Evolutionary conservation across 2,113 vertebrate species (phyloP).

Genomic region (Toxostoma redivivum): DNA sequence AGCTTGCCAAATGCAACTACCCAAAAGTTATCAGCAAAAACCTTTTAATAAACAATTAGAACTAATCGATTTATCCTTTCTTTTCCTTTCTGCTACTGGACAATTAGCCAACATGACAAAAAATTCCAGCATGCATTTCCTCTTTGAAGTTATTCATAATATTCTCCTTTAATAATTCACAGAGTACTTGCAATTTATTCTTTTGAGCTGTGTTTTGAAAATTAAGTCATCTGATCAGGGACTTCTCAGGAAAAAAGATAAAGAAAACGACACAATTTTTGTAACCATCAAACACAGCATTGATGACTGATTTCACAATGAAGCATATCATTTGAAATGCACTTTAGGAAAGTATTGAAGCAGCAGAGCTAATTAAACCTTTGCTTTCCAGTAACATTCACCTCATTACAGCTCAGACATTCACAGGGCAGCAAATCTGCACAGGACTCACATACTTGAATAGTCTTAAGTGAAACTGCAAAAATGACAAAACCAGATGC

Average conservation of each 20-base stretch:
- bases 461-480: neutral
- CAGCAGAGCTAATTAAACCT: slow-evolving; percentile 27
- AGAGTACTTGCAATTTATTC: slow-evolving; percentile 4
- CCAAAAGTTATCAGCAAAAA: neutral
- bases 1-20: neutral
- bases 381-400: neutral
- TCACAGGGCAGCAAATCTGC: neutral
- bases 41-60: neutral
- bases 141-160: slow-evolving; percentile 1
- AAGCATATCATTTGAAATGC: neutral
- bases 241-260: neutral
- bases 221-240: slow-evolving; percentile 9
- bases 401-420: neutral
- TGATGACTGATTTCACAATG: neutral
- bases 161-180: neutral
- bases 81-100: neutral
- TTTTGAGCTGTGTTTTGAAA: neutral
- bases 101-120: neutral
- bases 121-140: neutral
- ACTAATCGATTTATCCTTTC: neutral
- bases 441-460: neutral
- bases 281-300: neutral
- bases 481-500: neutral
- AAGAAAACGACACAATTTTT: slow-evolving; percentile 1
- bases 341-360: neutral